Conservation (phyloP, 1,140 invertebrate species). For the Cotesia typhae region DNA sequence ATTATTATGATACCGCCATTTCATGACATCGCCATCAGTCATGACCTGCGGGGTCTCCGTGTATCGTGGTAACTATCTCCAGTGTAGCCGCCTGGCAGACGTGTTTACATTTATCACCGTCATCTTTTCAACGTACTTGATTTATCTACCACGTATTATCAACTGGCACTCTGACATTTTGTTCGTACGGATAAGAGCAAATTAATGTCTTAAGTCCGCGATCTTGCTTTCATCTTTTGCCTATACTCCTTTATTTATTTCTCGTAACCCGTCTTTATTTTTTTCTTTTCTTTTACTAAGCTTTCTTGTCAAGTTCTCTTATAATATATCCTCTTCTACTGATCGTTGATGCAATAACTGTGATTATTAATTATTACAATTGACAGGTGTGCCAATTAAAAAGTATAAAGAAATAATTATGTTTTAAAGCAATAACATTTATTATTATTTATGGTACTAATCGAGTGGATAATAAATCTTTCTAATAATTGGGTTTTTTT, state of each 20-base stretch:
- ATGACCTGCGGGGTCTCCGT: constrained; percentile 52
- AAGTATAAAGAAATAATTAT: no score
- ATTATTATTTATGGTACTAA: no score
- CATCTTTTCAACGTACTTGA: constrained; percentile 66
- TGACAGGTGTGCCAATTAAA: no score
- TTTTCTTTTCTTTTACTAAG: not conserved
- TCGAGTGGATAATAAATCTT: no score
- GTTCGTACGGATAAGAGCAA: constrained; percentile 62
- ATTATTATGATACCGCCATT: constrained; percentile 66
- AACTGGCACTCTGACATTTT: constrained; percentile 65
- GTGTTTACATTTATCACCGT: constrained; percentile 66
- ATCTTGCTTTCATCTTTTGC: constrained; percentile 21
- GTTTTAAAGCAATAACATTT: no score
- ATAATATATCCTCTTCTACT: not conserved
- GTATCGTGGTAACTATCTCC: constrained; percentile 37
- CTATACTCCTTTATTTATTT: constrained; percentile 8
- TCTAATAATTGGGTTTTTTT: no score
- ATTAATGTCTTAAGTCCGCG: constrained; percentile 42
- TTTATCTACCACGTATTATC: constrained; percentile 64
- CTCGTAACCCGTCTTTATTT: not conserved
- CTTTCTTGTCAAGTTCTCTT: not conserved
- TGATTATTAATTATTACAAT: no score
- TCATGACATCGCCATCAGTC: constrained; percentile 65
- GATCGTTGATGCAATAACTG: not conserved
- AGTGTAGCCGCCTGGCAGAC: constrained; percentile 45